phyloP scores from a whole-genome alignment of 2,888 invertebrate species.

The Sminthurinus aureus region DNA sequence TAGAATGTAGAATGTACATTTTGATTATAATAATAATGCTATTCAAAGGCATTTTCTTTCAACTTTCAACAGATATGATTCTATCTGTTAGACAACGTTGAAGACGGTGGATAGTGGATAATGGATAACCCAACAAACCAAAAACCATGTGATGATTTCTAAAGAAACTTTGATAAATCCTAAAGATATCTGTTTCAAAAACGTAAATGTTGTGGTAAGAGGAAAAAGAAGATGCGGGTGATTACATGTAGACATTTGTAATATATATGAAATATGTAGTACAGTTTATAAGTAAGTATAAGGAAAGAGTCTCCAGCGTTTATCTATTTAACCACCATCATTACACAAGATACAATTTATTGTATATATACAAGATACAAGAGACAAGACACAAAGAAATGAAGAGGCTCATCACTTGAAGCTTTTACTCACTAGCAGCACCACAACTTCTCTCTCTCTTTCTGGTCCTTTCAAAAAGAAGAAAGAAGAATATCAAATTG shows the following conservation, averaged over 20 bases:
- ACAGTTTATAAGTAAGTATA: background rate
- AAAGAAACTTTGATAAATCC: background rate
- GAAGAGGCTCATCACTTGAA: background rate
- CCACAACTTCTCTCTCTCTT: background rate
- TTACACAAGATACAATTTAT: too few species aligned
- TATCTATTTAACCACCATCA: background rate
- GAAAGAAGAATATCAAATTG: background rate
- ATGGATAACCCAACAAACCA: background rate
- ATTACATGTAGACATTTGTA: background rate
- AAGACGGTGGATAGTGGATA: background rate
- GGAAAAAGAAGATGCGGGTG: constrained; percentile 5
- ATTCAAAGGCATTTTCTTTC: constrained; percentile 14
- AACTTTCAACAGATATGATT: background rate
- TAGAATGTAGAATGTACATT: too few species aligned
- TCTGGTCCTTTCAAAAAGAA: background rate
- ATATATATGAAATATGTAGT: too few species aligned
- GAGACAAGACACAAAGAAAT: background rate
- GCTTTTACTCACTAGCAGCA: background rate
- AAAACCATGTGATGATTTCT: constrained; percentile 4
- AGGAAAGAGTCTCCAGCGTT: background rate
- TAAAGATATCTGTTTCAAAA: constrained; percentile 32
- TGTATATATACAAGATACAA: too few species aligned
- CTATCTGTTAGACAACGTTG: background rate
- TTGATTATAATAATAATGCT: constrained; percentile 21
- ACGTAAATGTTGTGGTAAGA: background rate